Base-by-base conservation (phyloP, 1,140 invertebrate species). In the Matsumurasca onukii region DNA sequence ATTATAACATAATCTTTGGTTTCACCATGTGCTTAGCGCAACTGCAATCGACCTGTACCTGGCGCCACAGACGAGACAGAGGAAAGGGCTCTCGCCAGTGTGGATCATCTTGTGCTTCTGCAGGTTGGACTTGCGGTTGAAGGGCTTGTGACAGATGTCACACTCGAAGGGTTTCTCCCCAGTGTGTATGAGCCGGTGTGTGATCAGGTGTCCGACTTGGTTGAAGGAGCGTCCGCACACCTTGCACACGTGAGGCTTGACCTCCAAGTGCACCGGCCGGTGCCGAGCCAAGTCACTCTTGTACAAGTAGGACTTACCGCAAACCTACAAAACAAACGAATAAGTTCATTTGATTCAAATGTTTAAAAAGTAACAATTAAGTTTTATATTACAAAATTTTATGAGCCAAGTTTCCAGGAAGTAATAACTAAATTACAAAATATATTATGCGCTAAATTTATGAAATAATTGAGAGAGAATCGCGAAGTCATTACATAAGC, bases 271-370 rank as follows among this genome's bases (percentile, higher is more conserved):
- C 1, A 65, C 62, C 1, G 34, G 12, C 22, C 15, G n/a, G 25
- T 65, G 62, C 27, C 62, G 3, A 9, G 1, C 39, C 22, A 65
- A 25, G 25, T 76, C 74, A 62, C 71, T 73, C 22, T 84, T 85
- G 73, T 89, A 88, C 1, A 86, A 84, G 74, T 91, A 91, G 0
- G 87, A 86, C 73, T 90, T 86, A 2, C 82, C 78, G 76, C 91
- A 93, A 64, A 85, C 82, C 51, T n/a, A n/a, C n/a, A n/a, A n/a
- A n/a, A n/a, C n/a, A n/a, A n/a, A n/a, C n/a, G n/a, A n/a, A n/a
- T n/a, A n/a, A n/a, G n/a, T n/a, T n/a, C n/a, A n/a, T n/a, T n/a
- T n/a, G n/a, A n/a, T n/a, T n/a, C n/a, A n/a, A n/a, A n/a, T n/a
- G n/a, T n/a, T n/a, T n/a, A n/a, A n/a, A n/a, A n/a, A n/a, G n/a